These are phyloP conservation scores for Oxyruncus cristatus DNA, from an alignment of 2,113 vertebrate species.

Conservation along the genomic window DNA sequence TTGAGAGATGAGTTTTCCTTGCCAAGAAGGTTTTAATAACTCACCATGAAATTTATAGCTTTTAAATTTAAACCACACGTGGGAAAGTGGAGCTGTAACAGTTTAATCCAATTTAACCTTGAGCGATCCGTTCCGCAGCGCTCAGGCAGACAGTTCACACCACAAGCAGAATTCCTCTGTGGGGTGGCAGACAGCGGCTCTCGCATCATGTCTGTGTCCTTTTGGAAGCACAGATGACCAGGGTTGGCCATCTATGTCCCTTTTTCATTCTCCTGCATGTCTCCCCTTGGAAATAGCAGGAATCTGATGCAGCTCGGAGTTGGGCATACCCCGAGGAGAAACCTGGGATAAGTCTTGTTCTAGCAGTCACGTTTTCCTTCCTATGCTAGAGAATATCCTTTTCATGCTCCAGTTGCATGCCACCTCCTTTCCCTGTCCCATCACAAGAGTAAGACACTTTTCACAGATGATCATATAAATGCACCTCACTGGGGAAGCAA, in stretches of 20 bases:
- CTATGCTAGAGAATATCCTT: not conserved
- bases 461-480: accelerated
- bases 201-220: not conserved
- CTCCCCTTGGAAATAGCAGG: not conserved
- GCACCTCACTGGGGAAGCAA: not conserved
- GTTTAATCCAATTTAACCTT: slow-evolving; percentile 57
- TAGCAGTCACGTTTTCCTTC: not conserved
- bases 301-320: not conserved
- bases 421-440: not conserved
- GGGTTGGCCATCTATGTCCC: not conserved
- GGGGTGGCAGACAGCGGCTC: not conserved
- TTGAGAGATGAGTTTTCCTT: not conserved
- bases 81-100: slow-evolving; percentile 55
- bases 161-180: not conserved
- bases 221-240: not conserved
- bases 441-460: not conserved
- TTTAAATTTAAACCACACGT: slow-evolving; percentile 63
- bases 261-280: not conserved
- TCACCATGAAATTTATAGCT: slow-evolving; percentile 43
- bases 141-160: slow-evolving; percentile 8
- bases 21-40: slow-evolving; percentile 66
- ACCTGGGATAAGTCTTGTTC: not conserved
- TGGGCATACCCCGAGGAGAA: not conserved
- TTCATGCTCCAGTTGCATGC: not conserved
- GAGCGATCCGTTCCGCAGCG: not conserved